These are phyloP conservation scores for Hypotaenidia okinawae DNA, from an alignment of 2,797 vertebrate genomes.

Conservation along the genomic window DNA sequence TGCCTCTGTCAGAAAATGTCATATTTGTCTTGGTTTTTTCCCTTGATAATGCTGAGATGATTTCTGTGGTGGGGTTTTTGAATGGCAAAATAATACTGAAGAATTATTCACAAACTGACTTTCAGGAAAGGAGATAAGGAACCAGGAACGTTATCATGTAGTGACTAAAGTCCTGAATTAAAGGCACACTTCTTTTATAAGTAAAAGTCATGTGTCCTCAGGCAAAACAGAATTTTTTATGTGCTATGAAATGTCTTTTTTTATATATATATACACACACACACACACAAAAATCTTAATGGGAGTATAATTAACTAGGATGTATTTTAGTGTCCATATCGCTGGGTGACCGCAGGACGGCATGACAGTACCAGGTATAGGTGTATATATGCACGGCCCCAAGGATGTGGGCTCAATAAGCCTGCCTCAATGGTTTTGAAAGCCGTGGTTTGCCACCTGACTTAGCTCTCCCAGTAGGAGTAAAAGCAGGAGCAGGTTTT, in stretches of 20 bases:
- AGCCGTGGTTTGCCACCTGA: not conserved
- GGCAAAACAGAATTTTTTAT: not conserved
- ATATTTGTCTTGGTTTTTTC: not conserved
- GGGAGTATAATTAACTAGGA: not conserved
- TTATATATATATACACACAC: not conserved
- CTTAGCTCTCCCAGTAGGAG: not conserved
- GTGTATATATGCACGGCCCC: rapidly evolving
- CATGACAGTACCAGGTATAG: not conserved
- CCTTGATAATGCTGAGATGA: not conserved
- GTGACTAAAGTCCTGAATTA: not conserved
- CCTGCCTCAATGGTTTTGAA: not conserved
- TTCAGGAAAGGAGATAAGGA: not conserved
- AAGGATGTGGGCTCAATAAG: not conserved
- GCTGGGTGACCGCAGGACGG: not conserved
- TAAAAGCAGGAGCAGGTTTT: not conserved
- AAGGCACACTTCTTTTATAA: not conserved
- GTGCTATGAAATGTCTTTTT: not conserved
- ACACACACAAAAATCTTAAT: not conserved
- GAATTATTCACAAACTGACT: not conserved
- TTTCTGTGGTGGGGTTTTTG: not conserved
- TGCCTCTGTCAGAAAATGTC: not conserved
- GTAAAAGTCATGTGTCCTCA: not conserved
- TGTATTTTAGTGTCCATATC: not conserved
- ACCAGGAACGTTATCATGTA: not conserved
- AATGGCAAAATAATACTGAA: not conserved